phyloP scores from a whole-genome alignment of 2,888 invertebrate genomes.

The Smittia sp. region DNA sequence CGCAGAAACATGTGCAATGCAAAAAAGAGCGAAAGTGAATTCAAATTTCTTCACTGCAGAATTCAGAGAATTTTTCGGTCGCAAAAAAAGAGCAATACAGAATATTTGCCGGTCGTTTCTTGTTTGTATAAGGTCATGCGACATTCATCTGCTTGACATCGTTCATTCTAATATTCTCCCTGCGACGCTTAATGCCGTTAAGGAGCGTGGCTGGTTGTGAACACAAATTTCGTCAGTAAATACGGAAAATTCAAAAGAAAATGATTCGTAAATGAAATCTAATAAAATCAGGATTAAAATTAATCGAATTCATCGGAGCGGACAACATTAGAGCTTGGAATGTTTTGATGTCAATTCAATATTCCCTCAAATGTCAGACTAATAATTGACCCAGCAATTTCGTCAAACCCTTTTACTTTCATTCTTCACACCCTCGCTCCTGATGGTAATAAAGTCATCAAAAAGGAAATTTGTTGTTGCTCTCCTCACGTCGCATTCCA shows the following conservation, averaged over 20 bases:
- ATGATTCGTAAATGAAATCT: slow-evolving; percentile 30
- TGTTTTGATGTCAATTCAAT: neutral
- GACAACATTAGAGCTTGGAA: slow-evolving; percentile 19
- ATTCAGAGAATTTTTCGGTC: neutral
- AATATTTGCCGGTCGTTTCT: slow-evolving; percentile 15
- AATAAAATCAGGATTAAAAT: slow-evolving; percentile 39
- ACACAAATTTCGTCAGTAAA: neutral
- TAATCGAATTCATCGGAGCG: slow-evolving; percentile 30
- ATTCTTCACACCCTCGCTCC: neutral
- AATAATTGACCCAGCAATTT: neutral
- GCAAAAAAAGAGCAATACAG: neutral
- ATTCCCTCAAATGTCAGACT: neutral
- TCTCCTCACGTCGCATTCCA: neutral
- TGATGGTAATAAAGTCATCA: slow-evolving; percentile 8
- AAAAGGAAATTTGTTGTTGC: neutral
- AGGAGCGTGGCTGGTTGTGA: neutral
- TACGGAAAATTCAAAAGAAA: neutral
- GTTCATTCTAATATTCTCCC: neutral
- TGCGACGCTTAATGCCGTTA: neutral
- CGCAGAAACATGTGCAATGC: neutral
- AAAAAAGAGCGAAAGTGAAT: neutral
- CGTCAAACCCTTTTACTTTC: neutral
- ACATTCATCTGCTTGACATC: neutral
- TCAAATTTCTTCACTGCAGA: neutral
- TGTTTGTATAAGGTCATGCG: slow-evolving; percentile 37